Evolutionary conservation across 2,113 vertebrate species (phyloP), one percentile per base, ranked within the genome.

Genomic region (Serilophus lunatus): DNA sequence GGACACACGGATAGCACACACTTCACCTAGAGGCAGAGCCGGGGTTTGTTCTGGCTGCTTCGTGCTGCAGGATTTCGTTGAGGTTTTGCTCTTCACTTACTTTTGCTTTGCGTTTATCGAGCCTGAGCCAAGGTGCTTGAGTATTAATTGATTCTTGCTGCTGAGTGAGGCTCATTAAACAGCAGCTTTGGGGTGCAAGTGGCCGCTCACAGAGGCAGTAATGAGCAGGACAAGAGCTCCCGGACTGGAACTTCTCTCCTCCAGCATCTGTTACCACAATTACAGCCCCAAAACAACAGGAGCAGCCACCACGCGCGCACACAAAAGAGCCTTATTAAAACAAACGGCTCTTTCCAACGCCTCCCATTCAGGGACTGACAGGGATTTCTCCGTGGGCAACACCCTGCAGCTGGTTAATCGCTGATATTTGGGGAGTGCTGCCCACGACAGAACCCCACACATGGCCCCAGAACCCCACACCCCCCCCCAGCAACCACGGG

Each of bases 321-420:
- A 74, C 59, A 74, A 64, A 91, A 31, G 87, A 38, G 60, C 93
- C 71, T 74, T 2, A 7, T 76, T 38, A 42, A 36, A 87, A 8
- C 78, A 35, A 59, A 29, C 8, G 23, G 50, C 65, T 88, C 63
- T 10, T 13, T 26, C 79, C 88, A 31, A 8, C 23, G 18, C 79
- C 45, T 38, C 53, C 80, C 56, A 3, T 28, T 65, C 61, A 33
- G 93, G 97, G 74, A 19, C 7, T 3, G 70, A 23, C 45, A 19
- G 91, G 82, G 70, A 17, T 82, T 70, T 42, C 88, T 81, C 23
- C 7, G 19, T 84, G 17, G 59, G 82, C 88, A 51, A 18, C 87
- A 1, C 72, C 93, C 86, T 28, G 90, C 96, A 91, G 90, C 40
- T 95, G 97, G 91, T 91, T 92, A 83, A 94, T 79, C 40, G 18